These are phyloP conservation scores for Gymnothorax javanicus DNA, from an alignment of 2,797 vertebrate species.

Conservation along the genomic window DNA sequence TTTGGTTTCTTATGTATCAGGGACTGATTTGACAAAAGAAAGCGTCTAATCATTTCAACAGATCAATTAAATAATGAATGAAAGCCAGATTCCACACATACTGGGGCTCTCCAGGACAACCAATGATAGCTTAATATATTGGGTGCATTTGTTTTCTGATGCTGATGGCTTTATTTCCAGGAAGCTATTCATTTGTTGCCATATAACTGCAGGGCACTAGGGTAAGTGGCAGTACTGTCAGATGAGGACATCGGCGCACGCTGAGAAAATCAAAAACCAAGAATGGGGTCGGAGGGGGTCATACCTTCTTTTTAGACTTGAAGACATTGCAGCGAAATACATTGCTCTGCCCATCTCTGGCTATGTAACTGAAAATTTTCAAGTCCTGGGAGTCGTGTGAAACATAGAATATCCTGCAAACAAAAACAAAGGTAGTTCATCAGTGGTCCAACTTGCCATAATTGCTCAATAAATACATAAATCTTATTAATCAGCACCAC, in stretches of 20 bases:
- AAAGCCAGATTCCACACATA: background rate
- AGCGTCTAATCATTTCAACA: background rate
- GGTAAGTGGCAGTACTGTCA: background rate
- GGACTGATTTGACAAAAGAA: background rate
- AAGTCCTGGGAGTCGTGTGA: slow-evolving; percentile 97
- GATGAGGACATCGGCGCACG: background rate
- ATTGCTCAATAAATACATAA: background rate
- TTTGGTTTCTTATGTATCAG: background rate
- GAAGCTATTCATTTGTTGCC: background rate
- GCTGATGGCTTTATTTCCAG: background rate
- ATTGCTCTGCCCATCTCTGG: slow-evolving; percentile 91
- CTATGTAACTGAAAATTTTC: slow-evolving; percentile 99
- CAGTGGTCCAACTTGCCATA: background rate
- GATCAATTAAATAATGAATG: background rate
- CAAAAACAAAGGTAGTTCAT: background rate
- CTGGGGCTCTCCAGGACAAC: slow-evolving; percentile 19
- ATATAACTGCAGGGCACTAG: background rate
- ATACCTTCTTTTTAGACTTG: slow-evolving; percentile 98
- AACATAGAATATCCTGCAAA: slow-evolving; percentile 92
- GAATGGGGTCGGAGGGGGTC: background rate
- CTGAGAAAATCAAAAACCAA: background rate
- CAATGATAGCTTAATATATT: slow-evolving; percentile 39
- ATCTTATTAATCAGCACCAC: no score
- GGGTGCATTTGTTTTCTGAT: slow-evolving; percentile 55
- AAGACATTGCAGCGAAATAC: slow-evolving; percentile 95